Percentiles rank a stretch among this genome's conserved stretches.
These are phyloP conservation scores for Thyatira batis DNA, from an alignment of 2,888 invertebrate species.

Conservation along the genomic window DNA sequence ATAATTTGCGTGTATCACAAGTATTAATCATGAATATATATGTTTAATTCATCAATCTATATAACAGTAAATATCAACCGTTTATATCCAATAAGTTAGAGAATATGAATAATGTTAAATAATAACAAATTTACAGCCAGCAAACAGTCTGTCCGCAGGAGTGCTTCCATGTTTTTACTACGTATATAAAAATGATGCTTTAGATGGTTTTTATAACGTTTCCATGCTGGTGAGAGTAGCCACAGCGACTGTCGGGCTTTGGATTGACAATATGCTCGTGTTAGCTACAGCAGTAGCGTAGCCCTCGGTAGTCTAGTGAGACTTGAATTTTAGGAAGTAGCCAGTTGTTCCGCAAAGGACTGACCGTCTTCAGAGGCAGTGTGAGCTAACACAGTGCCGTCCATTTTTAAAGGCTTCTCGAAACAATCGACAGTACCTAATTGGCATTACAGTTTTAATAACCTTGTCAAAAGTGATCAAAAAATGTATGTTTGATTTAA, in stretches of 20 bases:
- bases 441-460: background rate
- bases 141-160: slow-evolving; percentile 79
- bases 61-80: slow-evolving; percentile 20
- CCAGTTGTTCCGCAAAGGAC: slow-evolving; percentile 29
- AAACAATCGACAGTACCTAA: background rate
- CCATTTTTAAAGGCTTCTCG: slow-evolving; percentile 40
- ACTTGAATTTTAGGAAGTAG: slow-evolving; percentile 12
- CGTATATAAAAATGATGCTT: slow-evolving; percentile 66
- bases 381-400: slow-evolving; percentile 47
- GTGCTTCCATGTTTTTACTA: slow-evolving; percentile 81
- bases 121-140: slow-evolving; percentile 59
- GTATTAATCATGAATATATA: slow-evolving; percentile 2
- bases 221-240: slow-evolving; percentile 50
- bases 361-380: slow-evolving; percentile 32
- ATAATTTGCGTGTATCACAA: slow-evolving; percentile 27
- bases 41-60: slow-evolving; percentile 13
- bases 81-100: slow-evolving; percentile 13
- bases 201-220: slow-evolving; percentile 67
- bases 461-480: background rate
- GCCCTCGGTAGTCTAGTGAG: slow-evolving; percentile 1
- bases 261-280: slow-evolving; percentile 68
- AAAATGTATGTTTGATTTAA: background rate
- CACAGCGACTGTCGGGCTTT: slow-evolving; percentile 54
- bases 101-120: slow-evolving; percentile 13
- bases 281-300: slow-evolving; percentile 30